Evolutionary conservation across 2,797 vertebrate species (phyloP).

Genomic region (Ptychadena robeensis): DNA sequence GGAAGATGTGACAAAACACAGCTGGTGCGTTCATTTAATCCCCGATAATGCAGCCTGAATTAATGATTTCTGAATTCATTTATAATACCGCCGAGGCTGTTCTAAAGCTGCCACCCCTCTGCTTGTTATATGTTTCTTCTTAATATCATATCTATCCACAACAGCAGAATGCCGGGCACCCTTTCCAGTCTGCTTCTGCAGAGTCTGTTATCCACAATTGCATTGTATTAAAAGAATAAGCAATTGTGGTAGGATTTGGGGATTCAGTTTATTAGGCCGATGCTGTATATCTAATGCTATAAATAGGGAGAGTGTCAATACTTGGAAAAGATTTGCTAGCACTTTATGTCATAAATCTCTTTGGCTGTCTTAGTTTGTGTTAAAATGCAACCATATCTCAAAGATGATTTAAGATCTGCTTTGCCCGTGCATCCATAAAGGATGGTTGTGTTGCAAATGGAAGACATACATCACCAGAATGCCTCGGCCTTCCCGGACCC

Average conservation of each 20-base stretch:
- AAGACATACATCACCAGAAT: constrained; percentile 57
- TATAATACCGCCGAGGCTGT: constrained; percentile 41
- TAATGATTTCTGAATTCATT: constrained; percentile 39
- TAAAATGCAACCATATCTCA: constrained; percentile 52
- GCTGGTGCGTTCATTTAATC: constrained; percentile 30
- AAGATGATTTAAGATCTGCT: constrained; percentile 54
- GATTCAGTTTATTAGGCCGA: constrained; percentile 50
- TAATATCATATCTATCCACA: constrained; percentile 12
- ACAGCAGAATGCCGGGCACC: neutral
- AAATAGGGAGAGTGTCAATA: constrained; percentile 56
- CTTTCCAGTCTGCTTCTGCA: constrained; percentile 14
- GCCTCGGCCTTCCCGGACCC: constrained; percentile 33
- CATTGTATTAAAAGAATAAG: neutral
- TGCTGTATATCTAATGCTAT: constrained; percentile 48
- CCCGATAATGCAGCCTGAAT: constrained; percentile 20
- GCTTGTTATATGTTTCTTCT: constrained; percentile 10
- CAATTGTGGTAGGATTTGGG: constrained; percentile 40
- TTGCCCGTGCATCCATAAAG: constrained; percentile 56
- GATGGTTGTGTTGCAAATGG: constrained; percentile 57
- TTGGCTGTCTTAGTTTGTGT: constrained; percentile 56
- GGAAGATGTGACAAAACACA: constrained; percentile 40
- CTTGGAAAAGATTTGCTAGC: constrained; percentile 56
- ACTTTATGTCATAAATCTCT: constrained; percentile 41
- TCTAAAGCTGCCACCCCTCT: neutral
- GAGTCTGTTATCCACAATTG: constrained; percentile 5